These are phyloP conservation scores for Haemorhous mexicanus DNA, from an alignment of 2,113 vertebrate species.

Conservation along the genomic window DNA sequence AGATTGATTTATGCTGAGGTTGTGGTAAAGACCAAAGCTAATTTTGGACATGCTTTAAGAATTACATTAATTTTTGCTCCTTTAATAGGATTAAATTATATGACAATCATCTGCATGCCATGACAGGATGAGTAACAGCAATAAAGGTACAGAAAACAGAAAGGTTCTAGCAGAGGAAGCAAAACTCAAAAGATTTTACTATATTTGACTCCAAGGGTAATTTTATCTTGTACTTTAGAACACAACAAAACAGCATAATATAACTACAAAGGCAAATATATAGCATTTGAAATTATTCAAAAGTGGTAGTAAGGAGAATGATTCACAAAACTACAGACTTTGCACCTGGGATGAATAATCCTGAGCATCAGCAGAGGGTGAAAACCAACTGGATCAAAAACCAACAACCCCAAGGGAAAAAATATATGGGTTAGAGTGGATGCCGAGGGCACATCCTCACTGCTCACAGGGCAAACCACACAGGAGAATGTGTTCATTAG, in stretches of 20 bases:
- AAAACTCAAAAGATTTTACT: neutral
- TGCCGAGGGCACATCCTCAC: neutral
- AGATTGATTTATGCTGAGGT: neutral
- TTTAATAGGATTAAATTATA: neutral
- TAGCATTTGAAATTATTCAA: neutral
- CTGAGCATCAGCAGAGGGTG: neutral
- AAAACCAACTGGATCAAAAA: neutral
- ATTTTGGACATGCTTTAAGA: neutral
- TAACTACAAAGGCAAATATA: neutral
- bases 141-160: neutral
- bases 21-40: neutral
- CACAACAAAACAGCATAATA: neutral
- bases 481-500: neutral
- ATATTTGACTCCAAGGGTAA: neutral
- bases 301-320: neutral
- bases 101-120: neutral
- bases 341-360: neutral
- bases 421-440: neutral
- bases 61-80: neutral
- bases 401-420: neutral
- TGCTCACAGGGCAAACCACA: neutral
- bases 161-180: neutral
- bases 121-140: neutral
- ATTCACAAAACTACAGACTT: neutral
- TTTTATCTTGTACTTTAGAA: neutral